These are phyloP conservation scores for Helobdella robusta DNA, from an alignment of 2,888 invertebrate genomes.

Conservation along the genomic window DNA sequence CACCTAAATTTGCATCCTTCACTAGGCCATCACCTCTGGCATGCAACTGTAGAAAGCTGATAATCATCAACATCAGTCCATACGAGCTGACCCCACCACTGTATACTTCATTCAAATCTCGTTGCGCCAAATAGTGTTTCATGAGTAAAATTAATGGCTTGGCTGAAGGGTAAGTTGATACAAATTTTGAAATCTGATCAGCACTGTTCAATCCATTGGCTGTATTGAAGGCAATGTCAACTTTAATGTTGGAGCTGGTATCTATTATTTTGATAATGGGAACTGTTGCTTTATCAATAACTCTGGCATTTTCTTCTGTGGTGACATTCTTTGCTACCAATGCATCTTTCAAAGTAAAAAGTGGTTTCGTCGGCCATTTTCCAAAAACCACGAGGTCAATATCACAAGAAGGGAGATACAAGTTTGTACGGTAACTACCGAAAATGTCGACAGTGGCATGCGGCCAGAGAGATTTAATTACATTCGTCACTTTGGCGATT, in stretches of 20 bases:
- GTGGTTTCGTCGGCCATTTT: conserved; percentile 80
- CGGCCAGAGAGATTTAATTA: conserved; percentile 32
- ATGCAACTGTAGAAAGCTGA: conserved; percentile 72
- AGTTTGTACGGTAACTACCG: conserved; percentile 91
- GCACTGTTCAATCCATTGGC: conserved; percentile 93
- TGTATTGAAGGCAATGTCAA: conserved; percentile 98
- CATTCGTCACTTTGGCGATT: conserved; percentile 26
- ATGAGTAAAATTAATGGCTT: conserved; percentile 89
- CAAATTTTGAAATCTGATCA: conserved; percentile 62
- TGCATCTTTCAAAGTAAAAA: conserved; percentile 81
- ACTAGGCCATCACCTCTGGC: conserved; percentile 26
- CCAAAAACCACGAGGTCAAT: conserved; percentile 65
- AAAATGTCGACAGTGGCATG: conserved; percentile 71
- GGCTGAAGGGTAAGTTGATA: conserved; percentile 60
- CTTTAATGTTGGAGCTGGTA: conserved; percentile 73
- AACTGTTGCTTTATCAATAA: conserved; percentile 92
- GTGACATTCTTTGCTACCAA: conserved; percentile 80
- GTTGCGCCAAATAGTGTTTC: conserved; percentile 93
- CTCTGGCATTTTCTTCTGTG: conserved; percentile 70
- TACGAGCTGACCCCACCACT: conserved; percentile 98
- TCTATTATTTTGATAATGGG: conserved; percentile 96
- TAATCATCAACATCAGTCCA: conserved; percentile 93
- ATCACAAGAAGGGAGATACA: conserved; percentile 87
- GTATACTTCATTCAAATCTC: conserved; percentile 97
- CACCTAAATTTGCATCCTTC: conserved; percentile 66